Evolutionary conservation across 2,888 invertebrate species (phyloP).

Genomic region (Tenthredo mesomela): DNA sequence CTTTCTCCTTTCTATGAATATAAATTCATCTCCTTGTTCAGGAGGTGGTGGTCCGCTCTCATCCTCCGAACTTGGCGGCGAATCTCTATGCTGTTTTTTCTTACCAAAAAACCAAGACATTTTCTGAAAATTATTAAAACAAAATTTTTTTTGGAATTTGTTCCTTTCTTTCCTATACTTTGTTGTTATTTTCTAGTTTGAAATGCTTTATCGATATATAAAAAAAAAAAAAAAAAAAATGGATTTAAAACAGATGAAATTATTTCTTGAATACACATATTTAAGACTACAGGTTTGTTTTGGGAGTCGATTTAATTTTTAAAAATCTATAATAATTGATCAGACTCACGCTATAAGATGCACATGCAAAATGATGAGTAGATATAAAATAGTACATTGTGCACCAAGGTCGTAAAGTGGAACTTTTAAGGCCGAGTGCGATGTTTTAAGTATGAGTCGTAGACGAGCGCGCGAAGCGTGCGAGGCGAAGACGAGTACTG

Average conservation of each 20-base stretch:
- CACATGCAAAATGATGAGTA: slow-evolving; percentile 8
- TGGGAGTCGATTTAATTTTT: neutral
- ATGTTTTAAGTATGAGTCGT: too few species aligned
- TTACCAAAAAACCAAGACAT: slow-evolving; percentile 76
- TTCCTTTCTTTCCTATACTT: neutral
- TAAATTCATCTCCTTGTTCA: slow-evolving; percentile 65
- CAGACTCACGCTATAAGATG: neutral
- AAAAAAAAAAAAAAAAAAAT: too few species aligned
- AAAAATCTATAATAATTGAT: neutral
- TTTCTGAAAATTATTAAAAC: neutral
- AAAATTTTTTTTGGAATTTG: neutral
- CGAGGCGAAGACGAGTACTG: too few species aligned
- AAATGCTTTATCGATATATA: too few species aligned
- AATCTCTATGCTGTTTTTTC: slow-evolving; percentile 72
- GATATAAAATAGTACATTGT: too few species aligned
- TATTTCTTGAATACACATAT: too few species aligned
- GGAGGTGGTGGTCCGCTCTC: slow-evolving; percentile 56
- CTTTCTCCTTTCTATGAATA: slow-evolving; percentile 65
- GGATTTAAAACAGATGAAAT: neutral
- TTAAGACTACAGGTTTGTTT: neutral
- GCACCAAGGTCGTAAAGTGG: too few species aligned
- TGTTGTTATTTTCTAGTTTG: neutral
- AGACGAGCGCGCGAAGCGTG: too few species aligned
- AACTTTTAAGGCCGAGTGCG: too few species aligned
- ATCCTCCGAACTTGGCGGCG: slow-evolving; percentile 69